phyloP scores from a whole-genome alignment of 2,888 invertebrate genomes.

The Epistrophe eligans region DNA sequence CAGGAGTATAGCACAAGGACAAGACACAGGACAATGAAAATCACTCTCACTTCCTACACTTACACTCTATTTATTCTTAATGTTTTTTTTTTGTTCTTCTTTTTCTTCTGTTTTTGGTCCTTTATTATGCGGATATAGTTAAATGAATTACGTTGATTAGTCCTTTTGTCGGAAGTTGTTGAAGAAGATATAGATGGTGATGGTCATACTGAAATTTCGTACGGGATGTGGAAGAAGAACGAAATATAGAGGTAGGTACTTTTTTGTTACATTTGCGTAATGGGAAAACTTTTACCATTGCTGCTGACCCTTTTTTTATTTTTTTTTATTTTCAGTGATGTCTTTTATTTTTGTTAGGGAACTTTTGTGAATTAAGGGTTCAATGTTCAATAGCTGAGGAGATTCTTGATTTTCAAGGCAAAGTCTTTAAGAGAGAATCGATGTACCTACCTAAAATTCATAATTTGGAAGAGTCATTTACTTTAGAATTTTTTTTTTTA shows the following conservation, averaged over 20 bases:
- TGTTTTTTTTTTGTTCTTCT: neutral
- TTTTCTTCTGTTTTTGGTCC: conserved; percentile 32
- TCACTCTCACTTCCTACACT: conserved; percentile 70
- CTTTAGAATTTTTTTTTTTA: neutral
- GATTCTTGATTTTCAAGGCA: conserved; percentile 14
- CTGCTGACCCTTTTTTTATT: conserved; percentile 56
- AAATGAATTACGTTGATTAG: conserved; percentile 76
- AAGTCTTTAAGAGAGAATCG: neutral
- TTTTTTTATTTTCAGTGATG: neutral
- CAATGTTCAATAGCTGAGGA: neutral
- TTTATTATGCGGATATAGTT: conserved; percentile 65
- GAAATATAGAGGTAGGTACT: conserved; percentile 36
- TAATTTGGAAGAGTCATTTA: neutral
- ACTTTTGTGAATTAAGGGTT: conserved; percentile 12
- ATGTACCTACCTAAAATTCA: neutral
- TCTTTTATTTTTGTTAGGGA: conserved; percentile 17
- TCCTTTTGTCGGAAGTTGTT: conserved; percentile 70
- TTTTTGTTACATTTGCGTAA: conserved; percentile 75
- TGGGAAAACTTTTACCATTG: conserved; percentile 70
- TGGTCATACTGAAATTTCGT: conserved; percentile 12
- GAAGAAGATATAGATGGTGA: conserved; percentile 25
- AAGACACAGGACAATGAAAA: conserved; percentile 60
- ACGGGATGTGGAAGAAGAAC: neutral
- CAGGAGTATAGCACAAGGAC: conserved; percentile 7
- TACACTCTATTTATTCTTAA: conserved; percentile 14